phyloP scores from a whole-genome alignment of 2,797 vertebrate species.

The Girardinus metallicus region DNA sequence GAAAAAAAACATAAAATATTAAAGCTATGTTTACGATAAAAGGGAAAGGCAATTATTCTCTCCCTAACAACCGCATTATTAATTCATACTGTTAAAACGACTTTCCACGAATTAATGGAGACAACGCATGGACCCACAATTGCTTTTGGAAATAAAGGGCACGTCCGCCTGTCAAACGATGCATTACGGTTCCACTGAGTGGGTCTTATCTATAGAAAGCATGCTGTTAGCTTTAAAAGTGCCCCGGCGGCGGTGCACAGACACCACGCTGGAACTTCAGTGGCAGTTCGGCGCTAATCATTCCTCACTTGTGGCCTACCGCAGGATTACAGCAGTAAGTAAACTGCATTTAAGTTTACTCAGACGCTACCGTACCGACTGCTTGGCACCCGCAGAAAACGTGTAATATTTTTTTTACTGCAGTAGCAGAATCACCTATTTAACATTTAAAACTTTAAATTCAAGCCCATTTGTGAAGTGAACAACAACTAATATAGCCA shows the following conservation, averaged over 20 bases:
- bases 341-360: constrained; percentile 54
- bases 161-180: constrained; percentile 70
- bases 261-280: constrained; percentile 59
- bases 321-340: constrained; percentile 56
- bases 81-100: constrained; percentile 90
- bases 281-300: constrained; percentile 53
- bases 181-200: constrained; percentile 78
- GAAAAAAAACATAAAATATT: constrained; percentile 84
- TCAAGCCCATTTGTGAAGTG: neutral
- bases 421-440: neutral
- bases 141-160: constrained; percentile 79
- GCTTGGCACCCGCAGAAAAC: neutral
- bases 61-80: constrained; percentile 84
- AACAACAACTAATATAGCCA: neutral
- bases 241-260: constrained; percentile 36
- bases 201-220: constrained; percentile 76
- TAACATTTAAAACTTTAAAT: neutral
- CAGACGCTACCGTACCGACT: neutral
- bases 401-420: neutral
- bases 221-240: constrained; percentile 71
- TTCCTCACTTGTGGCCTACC: constrained; percentile 69
- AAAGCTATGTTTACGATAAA: constrained; percentile 87
- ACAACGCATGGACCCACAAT: constrained; percentile 71
- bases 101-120: constrained; percentile 88
- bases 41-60: constrained; percentile 82